Evolutionary conservation across 2,888 invertebrate genomes (phyloP).

Genomic region (Esperia sulphurella): DNA sequence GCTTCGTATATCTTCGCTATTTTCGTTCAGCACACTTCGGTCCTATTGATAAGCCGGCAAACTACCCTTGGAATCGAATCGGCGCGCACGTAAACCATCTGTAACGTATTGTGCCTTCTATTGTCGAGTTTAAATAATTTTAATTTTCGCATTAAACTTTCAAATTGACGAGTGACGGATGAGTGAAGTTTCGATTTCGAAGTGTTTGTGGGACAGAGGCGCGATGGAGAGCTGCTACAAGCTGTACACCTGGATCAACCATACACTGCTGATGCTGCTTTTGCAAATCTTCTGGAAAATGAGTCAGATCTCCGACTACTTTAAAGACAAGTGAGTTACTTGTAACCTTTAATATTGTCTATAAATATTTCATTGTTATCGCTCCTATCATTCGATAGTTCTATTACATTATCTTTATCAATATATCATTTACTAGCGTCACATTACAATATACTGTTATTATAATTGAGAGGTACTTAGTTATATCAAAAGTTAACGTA

Average conservation of each 20-base stretch:
- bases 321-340: slow-evolving; percentile 64
- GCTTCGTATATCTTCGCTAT: slow-evolving; percentile 40
- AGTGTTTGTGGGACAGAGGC: slow-evolving; percentile 59
- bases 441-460: background rate
- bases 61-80: slow-evolving; percentile 37
- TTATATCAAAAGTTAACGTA: too few species aligned
- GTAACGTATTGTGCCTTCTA: background rate
- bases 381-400: background rate
- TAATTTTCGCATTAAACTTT: slow-evolving; percentile 34
- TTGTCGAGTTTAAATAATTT: slow-evolving; percentile 9
- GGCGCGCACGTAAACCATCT: slow-evolving; percentile 17
- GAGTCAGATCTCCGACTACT: slow-evolving; percentile 70
- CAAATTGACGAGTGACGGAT: slow-evolving; percentile 58
- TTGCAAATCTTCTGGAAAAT: slow-evolving; percentile 75
- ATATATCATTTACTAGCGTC: background rate
- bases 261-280: slow-evolving; percentile 66
- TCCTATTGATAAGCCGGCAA: slow-evolving; percentile 40
- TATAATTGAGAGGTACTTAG: too few species aligned
- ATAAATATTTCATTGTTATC: background rate
- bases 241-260: slow-evolving; percentile 70
- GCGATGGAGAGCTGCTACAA: slow-evolving; percentile 72
- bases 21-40: slow-evolving; percentile 38
- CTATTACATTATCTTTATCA: background rate
- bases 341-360: too few species aligned
- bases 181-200: slow-evolving; percentile 64